Evolutionary conservation across 2,888 invertebrate genomes (phyloP).

Genomic region (Lepidocyrtoides sp.): DNA sequence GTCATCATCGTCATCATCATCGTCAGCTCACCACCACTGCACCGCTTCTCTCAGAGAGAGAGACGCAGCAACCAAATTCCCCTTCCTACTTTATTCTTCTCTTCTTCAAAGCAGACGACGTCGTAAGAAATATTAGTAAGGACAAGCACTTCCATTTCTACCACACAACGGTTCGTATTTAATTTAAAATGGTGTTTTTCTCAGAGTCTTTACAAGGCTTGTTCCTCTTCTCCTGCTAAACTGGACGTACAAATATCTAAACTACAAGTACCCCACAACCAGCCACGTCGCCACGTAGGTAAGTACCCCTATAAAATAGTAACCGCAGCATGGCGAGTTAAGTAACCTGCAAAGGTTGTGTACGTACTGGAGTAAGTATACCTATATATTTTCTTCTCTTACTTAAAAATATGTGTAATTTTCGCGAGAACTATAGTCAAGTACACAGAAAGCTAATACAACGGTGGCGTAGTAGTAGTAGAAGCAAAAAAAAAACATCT

Average conservation of each 20-base stretch:
- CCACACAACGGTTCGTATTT: not conserved
- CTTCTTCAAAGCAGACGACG: not conserved
- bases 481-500: too few species aligned
- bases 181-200: conserved; percentile 23
- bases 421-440: too few species aligned
- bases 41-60: not conserved
- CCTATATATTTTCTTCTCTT: too few species aligned
- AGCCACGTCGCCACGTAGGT: not conserved
- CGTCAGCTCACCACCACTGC: not conserved
- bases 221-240: not conserved
- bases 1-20: not conserved
- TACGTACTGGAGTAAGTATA: too few species aligned
- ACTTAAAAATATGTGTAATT: too few species aligned
- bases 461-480: too few species aligned
- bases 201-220: too few species aligned
- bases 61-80: not conserved
- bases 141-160: not conserved
- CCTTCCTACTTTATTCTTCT: not conserved
- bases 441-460: too few species aligned
- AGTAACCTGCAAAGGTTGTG: conserved; percentile 11
- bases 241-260: not conserved
- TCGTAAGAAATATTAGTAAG: not conserved
- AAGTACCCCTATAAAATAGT: not conserved
- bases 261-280: not conserved
- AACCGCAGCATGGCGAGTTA: conserved; percentile 4